Evolutionary conservation across 1,140 invertebrate species (phyloP).

Genomic region (Heliconius himera): DNA sequence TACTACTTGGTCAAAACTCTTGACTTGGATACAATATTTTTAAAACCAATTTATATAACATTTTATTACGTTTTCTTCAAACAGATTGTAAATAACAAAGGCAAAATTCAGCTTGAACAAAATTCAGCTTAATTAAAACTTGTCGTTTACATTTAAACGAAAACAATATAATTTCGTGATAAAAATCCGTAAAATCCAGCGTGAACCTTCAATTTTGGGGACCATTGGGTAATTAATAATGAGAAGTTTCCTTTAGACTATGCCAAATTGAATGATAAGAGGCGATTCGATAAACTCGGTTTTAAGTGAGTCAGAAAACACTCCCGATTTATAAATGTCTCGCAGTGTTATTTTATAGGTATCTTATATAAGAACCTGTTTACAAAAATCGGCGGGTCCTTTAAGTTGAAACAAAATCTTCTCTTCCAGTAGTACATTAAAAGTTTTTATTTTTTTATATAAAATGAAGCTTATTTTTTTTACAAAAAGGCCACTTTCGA

Average conservation of each 20-base stretch:
- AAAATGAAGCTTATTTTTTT: not conserved
- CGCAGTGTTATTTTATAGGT: not conserved
- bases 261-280: conserved; percentile 19
- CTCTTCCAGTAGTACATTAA: not conserved
- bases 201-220: conserved; percentile 23
- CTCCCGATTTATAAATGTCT: not conserved
- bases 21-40: not conserved
- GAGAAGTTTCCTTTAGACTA: conserved; percentile 15
- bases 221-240: conserved; percentile 29
- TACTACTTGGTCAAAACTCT: not conserved
- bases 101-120: not conserved
- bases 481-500: not conserved
- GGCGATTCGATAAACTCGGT: conserved; percentile 11
- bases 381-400: not conserved
- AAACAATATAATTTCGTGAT: not conserved
- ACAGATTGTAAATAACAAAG: not conserved
- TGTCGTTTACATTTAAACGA: not conserved
- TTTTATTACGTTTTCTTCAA: not conserved
- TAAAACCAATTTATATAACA: not conserved
- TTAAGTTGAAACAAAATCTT: not conserved
- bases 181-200: conserved; percentile 11
- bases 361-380: conserved; percentile 1
- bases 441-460: not conserved
- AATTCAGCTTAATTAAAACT: not conserved
- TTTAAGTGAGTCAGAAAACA: conserved; percentile 16